Percentiles rank a stretch among this genome's conserved stretches.
These are phyloP conservation scores for Xylophagus ater DNA, from an alignment of 2,888 invertebrate genomes.

Conservation along the genomic window DNA sequence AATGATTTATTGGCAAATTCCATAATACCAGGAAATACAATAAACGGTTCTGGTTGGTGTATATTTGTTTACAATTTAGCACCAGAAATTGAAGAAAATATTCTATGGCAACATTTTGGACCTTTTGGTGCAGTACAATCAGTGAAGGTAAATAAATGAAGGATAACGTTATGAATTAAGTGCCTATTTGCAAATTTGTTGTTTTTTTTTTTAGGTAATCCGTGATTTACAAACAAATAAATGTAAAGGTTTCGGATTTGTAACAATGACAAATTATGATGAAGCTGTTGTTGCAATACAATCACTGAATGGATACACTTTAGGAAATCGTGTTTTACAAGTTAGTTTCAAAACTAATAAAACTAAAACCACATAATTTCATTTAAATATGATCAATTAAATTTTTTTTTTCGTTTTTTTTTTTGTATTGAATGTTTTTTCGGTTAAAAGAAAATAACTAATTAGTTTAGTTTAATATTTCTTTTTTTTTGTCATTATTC, in stretches of 20 bases:
- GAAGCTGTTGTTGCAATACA: constrained; percentile 94
- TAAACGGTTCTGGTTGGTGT: constrained; percentile 66
- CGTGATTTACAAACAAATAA: constrained; percentile 92
- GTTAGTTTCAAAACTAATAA: constrained; percentile 95
- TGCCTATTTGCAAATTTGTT: not conserved
- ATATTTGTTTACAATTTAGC: constrained; percentile 95
- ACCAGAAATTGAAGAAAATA: constrained; percentile 91
- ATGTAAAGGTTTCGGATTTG: constrained; percentile 97
- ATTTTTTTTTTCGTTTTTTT: not conserved
- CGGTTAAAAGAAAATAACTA: not conserved
- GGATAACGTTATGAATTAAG: no score
- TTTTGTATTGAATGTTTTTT: not conserved
- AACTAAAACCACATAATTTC: constrained; percentile 52
- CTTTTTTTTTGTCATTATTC: no score
- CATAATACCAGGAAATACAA: constrained; percentile 73
- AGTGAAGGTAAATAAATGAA: constrained; percentile 86
- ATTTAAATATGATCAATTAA: not conserved
- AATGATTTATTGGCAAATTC: constrained; percentile 66
- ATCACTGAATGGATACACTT: constrained; percentile 88
- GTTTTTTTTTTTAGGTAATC: constrained; percentile 49
- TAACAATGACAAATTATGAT: constrained; percentile 97
- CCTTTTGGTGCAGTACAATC: constrained; percentile 96
- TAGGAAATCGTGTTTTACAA: constrained; percentile 91
- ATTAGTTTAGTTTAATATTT: not conserved
- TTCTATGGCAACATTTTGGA: constrained; percentile 93